Base-by-base conservation (phyloP, 2,888 invertebrate genomes). In the Phengaris alcon region DNA sequence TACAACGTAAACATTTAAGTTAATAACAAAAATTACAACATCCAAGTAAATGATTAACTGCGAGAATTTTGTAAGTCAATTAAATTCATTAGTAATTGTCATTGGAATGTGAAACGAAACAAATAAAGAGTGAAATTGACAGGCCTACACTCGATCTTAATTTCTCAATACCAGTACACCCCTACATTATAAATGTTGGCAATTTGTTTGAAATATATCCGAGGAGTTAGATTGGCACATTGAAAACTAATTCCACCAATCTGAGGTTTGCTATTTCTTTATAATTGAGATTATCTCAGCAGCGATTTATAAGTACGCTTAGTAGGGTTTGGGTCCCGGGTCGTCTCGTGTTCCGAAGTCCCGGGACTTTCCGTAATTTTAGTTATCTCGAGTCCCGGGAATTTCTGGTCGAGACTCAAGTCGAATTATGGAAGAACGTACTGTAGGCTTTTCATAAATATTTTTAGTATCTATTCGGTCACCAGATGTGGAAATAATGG, bases 171-270 rank as follows among this genome's bases (percentile, higher is more conserved):
- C 69, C 35, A 10, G 35, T 59, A 59, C 64, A 48, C 12, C n/a
- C 69, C 69, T 12, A 35, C 44, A 54, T 72, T 22, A 54, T 72
- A 35, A 52, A 72, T 72, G 52, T 72, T 72, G 22, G 72, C 52
- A 72, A 72, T 72, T 72, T 72, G 72, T 72, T 54, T 72, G 72
- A 52, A 72, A 72, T 72, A 72, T 72, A 72, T 22, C 51, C 72
- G 52, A 22, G 22, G 35, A 72, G 52, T 54, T 72, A 54, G 72
- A 72, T 54, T 15, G 54, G 22, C 13, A 54, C 52, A 72, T 72
- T 72, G 72, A 13, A 72, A 72, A 72, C 54, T 54, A 52, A 54
- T 72, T 13, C 72, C 72, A 72, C 51, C 51, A 72, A 52, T 54
- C 52, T 72, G 35, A 72, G 13, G 54, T 72, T 52, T 35, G 10